Conservation (phyloP, 2,113 vertebrate species). For the Centrocercus urophasianus region DNA sequence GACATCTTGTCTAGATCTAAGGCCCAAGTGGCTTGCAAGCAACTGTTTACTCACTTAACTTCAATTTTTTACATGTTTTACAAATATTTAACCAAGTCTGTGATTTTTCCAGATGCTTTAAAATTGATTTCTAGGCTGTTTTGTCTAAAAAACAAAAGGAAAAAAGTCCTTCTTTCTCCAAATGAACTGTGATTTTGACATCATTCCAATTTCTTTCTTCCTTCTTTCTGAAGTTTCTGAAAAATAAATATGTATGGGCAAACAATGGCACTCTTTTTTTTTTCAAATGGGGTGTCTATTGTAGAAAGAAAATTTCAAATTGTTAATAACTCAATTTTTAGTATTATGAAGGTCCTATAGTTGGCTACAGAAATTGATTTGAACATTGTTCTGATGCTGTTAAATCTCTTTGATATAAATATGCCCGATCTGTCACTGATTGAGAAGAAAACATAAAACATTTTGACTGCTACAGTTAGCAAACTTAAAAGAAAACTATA, state of each 20-base stretch:
- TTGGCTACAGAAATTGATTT: background rate
- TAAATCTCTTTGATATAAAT: background rate
- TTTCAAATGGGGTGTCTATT: background rate
- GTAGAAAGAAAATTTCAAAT: background rate
- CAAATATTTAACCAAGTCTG: background rate
- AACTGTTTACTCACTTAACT: conserved; percentile 11
- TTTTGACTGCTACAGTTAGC: background rate
- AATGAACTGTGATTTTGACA: background rate
- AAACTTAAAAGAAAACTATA: background rate
- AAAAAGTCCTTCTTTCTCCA: background rate
- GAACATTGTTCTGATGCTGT: background rate
- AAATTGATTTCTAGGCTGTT: background rate
- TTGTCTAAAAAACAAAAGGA: background rate
- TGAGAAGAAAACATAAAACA: background rate
- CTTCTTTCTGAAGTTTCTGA: background rate
- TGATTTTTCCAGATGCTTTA: conserved; percentile 19
- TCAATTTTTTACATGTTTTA: conserved; percentile 8
- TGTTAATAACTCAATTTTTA: background rate
- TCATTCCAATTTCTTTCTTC: background rate
- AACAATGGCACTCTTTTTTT: background rate
- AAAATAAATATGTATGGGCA: background rate
- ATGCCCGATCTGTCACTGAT: background rate
- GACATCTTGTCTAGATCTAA: conserved; percentile 13
- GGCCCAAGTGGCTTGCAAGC: background rate
- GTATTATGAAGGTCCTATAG: background rate